Evolutionary conservation across 2,113 vertebrate genomes (phyloP), one percentile per base, ranked within the genome.

Genomic region (Thalassoma bifasciatum): DNA sequence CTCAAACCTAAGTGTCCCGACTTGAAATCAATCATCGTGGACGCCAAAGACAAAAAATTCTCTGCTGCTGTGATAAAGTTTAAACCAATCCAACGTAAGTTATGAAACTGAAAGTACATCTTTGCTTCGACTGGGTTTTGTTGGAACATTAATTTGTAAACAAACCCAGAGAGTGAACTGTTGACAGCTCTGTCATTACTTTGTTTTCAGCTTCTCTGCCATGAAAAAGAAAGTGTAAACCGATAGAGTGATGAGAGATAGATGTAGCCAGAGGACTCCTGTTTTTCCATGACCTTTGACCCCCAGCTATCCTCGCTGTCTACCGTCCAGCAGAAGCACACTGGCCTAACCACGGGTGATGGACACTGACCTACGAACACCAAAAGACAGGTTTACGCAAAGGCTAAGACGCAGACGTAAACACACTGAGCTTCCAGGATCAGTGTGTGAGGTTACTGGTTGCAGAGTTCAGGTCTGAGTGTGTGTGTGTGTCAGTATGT

Each of bases 231-330:
- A 49, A 49, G 46, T 49, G 46, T 10, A n/a, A 8, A n/a, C 46
- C n/a, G 46, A 49, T 49, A 19, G 46, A 49, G 46, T 21, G 46
- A 49, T 49, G 46, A 49, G 10, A 49, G 46, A 49, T 49, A n/a
- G 46, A 49, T n/a, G 17, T n/a, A 8, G 17, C 44, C 19, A 57
- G 54, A 37, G 54, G 83, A 81, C 86, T 86, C 82, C 86, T 92
- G 89, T 88, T 90, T 81, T 77, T 68, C 44, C 1, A n/a, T 24
- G 63, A 77, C 84, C 79, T 88, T 57, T 81, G 70, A 88, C 85
- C 85, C 67, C 36, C 0, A 2, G 17, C 34, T 51, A 61, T 26
- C 70, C 69, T 75, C 59, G 58, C 66, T 12, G 67, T 85, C 66
- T 85, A 77, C 12, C 34, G 51, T 24, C 37, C 37, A 21, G 56